Conservation (phyloP, 2,888 invertebrate species). For the Cryptus viduatorius region DNA sequence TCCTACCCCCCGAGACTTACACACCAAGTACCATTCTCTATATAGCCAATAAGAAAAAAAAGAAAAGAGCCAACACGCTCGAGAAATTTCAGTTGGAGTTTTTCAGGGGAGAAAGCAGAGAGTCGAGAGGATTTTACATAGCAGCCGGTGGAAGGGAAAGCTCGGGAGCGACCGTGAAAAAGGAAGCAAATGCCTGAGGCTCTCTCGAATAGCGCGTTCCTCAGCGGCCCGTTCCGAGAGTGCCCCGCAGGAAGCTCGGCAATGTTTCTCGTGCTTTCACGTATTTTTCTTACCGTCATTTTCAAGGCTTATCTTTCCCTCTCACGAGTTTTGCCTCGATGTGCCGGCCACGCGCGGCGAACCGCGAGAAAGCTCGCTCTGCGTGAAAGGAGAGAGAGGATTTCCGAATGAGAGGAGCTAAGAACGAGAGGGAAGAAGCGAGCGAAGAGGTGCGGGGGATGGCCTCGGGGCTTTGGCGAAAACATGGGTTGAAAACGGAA, state of each 20-base stretch:
- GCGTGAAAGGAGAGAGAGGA: slow-evolving; percentile 44
- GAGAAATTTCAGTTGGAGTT: slow-evolving; percentile 39
- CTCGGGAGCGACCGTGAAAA: slow-evolving; percentile 45
- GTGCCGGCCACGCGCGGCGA: slow-evolving; percentile 23
- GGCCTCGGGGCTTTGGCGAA: slow-evolving; percentile 7
- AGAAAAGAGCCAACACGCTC: neutral
- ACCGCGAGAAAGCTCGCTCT: slow-evolving; percentile 10
- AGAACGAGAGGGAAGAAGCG: neutral
- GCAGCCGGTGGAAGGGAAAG: slow-evolving; percentile 20
- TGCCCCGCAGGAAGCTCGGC: slow-evolving; percentile 38
- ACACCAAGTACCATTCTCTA: neutral
- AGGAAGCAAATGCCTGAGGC: slow-evolving; percentile 39
- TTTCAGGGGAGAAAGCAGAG: slow-evolving; percentile 4
- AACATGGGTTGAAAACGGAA: slow-evolving; percentile 25
- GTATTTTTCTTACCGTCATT: slow-evolving; percentile 67
- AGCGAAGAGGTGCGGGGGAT: slow-evolving; percentile 10
- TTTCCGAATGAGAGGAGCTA: slow-evolving; percentile 8
- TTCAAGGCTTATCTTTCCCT: slow-evolving; percentile 56
- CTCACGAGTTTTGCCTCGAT: slow-evolving; percentile 18
- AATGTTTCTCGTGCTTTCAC: slow-evolving; percentile 49
- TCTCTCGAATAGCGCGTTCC: slow-evolving; percentile 5
- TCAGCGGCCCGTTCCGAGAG: slow-evolving; percentile 18
- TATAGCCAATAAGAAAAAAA: neutral
- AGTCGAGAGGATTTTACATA: slow-evolving; percentile 47
- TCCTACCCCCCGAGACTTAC: neutral